Conservation (phyloP, 2,888 invertebrate genomes). For the Fragum fragum region DNA sequence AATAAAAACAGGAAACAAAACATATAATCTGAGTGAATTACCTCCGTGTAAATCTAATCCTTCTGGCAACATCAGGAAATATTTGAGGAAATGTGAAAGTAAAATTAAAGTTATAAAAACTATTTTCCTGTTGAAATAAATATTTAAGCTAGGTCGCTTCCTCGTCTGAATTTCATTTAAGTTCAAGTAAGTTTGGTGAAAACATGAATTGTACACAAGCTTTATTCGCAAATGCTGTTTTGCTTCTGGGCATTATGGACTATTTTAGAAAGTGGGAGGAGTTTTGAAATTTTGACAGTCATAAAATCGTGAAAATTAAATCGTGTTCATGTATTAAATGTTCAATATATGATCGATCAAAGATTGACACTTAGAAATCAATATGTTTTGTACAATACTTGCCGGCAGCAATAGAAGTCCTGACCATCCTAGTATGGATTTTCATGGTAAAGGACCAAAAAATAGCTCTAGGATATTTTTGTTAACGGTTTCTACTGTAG, state of each 20-base stretch:
- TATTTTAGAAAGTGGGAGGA: conserved; percentile 36
- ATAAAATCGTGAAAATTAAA: conserved; percentile 53
- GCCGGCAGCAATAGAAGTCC: neutral
- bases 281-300: conserved; percentile 48
- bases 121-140: conserved; percentile 13
- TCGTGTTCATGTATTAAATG: conserved; percentile 43
- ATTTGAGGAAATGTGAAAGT: conserved; percentile 54
- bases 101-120: conserved; percentile 46
- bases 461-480: conserved; percentile 1
- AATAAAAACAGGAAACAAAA: conserved; percentile 32
- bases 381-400: conserved; percentile 22
- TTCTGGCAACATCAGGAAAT: conserved; percentile 61
- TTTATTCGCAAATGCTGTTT: conserved; percentile 23
- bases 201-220: conserved; percentile 52
- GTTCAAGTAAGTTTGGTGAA: conserved; percentile 40
- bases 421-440: neutral
- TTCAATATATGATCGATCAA: conserved; percentile 59
- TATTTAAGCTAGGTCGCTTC: conserved; percentile 38
- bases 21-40: conserved; percentile 34
- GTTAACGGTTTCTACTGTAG: neutral
- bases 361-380: conserved; percentile 57
- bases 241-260: conserved; percentile 40
- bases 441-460: neutral
- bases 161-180: conserved; percentile 47
- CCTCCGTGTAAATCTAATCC: conserved; percentile 59